Evolutionary conservation across 2,888 invertebrate genomes (phyloP), one percentile per base, ranked within the genome.

Genomic region (Amphipyra tragopoginis): DNA sequence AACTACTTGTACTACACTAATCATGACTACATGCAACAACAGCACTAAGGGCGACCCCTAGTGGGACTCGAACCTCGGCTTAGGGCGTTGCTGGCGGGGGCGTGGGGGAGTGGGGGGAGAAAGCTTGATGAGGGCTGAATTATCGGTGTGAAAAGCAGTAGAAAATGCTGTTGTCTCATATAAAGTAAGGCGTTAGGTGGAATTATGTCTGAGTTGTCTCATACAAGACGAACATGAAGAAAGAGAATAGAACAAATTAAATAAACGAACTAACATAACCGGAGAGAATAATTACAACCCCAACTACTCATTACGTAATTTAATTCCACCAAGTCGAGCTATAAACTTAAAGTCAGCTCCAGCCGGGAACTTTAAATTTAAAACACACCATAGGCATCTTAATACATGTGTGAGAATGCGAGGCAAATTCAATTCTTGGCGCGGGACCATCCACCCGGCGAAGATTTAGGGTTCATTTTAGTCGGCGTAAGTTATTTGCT

Each of bases 401-500:
- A 77, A 74, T 74, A 73, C 74, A 78, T 82, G 82, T 75, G 80
- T 80, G 84, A 80, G 80, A 80, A 71, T 71, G 83, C 85, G 84
- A 88, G 84, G 88, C 88, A 89, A 92, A 93, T 91, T 90, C 89
- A 91, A 93, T 93, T 93, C 91, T 90, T 89, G 89, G 91, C 90
- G 83, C 85, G 81, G 83, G 85, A 88, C 88, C 89, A 88, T 89
- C 89, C 87, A 79, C 67, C 84, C 84, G 81, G 77, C 66, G 84
- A 89, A 91, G 93, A 93, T 93, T 93, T 93, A 93, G 87, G 86
- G 91, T 90, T 93, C 93, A 92, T 91, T 92, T 90, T 88, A 86
- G 86, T 85, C 84, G 82, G 81, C 83, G 86, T 90, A 90, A 93
- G 90, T 91, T 93, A 93, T 92, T 91, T 87, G 87, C 86, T 89